Percentiles rank a stretch among this genome's conserved stretches.
These are phyloP conservation scores for Xestia sexstrigata DNA, from an alignment of 2,888 invertebrate genomes.

Conservation along the genomic window DNA sequence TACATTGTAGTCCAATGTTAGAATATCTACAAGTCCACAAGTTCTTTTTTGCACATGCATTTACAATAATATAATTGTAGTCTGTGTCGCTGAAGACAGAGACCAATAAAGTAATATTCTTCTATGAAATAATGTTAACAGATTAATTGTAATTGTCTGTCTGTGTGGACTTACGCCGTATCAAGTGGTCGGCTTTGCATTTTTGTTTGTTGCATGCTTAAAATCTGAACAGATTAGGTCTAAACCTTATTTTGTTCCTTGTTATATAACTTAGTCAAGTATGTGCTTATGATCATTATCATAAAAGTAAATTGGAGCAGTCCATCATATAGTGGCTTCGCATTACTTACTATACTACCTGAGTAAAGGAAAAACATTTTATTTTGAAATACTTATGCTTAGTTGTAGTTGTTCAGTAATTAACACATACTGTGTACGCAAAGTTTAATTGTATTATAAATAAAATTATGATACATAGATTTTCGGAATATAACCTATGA, in stretches of 20 bases:
- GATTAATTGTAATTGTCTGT: conserved; percentile 12
- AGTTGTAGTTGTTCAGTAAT: conserved; percentile 23
- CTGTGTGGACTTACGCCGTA: conserved; percentile 2
- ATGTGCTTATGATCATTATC: not conserved
- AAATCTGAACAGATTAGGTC: not conserved
- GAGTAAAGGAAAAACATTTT: conserved; percentile 29
- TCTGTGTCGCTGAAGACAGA: conserved; percentile 32
- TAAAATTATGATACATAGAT: conserved; percentile 23
- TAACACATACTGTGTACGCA: conserved; percentile 30
- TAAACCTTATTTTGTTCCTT: conserved; percentile 53
- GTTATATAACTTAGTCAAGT: conserved; percentile 16
- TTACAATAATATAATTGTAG: conserved; percentile 59
- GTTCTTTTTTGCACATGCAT: conserved; percentile 28
- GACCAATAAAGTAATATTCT: conserved; percentile 19
- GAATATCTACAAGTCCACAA: conserved; percentile 60
- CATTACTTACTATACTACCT: conserved; percentile 4
- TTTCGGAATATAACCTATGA: conserved; percentile 14
- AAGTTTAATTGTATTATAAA: conserved; percentile 16
- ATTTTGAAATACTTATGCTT: conserved; percentile 17
- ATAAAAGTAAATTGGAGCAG: not conserved
- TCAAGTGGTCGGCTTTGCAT: not conserved
- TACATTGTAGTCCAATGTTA: conserved; percentile 38
- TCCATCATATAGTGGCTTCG: not conserved
- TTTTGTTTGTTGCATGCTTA: conserved; percentile 2
- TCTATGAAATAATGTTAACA: conserved; percentile 9